These are phyloP conservation scores for Pedetes capensis DNA, from an alignment of 2,113 vertebrate genomes.

Conservation along the genomic window DNA sequence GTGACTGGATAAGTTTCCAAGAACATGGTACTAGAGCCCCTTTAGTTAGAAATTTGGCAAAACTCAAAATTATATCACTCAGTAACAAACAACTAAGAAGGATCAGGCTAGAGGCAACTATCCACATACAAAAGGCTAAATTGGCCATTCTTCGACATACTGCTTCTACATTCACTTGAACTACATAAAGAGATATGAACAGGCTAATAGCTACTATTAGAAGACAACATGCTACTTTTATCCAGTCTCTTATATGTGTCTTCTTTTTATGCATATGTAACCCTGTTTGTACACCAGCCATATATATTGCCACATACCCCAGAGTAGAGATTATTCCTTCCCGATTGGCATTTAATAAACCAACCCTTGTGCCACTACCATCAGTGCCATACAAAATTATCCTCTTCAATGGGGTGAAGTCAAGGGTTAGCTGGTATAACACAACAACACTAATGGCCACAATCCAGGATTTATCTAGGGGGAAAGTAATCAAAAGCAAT, in stretches of 20 bases:
- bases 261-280: constrained; percentile 85
- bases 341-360: constrained; percentile 92
- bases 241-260: constrained; percentile 85
- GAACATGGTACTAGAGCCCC: constrained; percentile 86
- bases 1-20: constrained; percentile 80
- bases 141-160: constrained; percentile 95
- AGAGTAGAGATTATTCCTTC: constrained; percentile 92
- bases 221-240: constrained; percentile 76
- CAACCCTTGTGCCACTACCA: constrained; percentile 81
- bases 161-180: constrained; percentile 84
- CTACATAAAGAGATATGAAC: constrained; percentile 78
- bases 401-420: constrained; percentile 86
- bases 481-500: constrained; percentile 86
- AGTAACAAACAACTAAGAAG: constrained; percentile 84
- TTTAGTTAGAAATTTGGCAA: constrained; percentile 85
- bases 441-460: constrained; percentile 83
- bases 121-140: constrained; percentile 92
- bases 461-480: constrained; percentile 85
- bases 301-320: constrained; percentile 92
- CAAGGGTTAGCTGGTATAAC: constrained; percentile 88
- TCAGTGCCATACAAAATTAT: constrained; percentile 89
- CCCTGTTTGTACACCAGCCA: constrained; percentile 94
- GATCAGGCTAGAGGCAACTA: constrained; percentile 87
- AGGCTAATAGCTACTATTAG: constrained; percentile 78
- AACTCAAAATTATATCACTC: constrained; percentile 86